phyloP scores from a whole-genome alignment of 1,140 invertebrate genomes.

The Heliconius eleuchia region DNA sequence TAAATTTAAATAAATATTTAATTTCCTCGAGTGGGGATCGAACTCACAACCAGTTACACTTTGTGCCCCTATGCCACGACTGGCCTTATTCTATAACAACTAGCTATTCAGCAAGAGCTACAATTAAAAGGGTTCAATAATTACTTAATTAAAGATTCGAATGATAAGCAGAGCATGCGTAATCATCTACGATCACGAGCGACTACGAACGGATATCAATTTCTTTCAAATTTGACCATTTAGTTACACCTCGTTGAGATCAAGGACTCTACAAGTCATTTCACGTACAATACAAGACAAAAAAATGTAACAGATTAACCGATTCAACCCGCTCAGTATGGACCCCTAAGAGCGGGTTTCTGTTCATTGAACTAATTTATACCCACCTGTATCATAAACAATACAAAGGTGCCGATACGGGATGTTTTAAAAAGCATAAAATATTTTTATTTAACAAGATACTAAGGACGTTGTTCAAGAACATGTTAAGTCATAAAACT shows the following conservation, averaged over 20 bases:
- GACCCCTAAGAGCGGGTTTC: constrained; percentile 74
- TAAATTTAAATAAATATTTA: no score
- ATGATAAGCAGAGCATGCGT: constrained; percentile 65
- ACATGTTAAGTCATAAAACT: constrained; percentile 59
- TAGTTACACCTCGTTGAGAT: constrained; percentile 79
- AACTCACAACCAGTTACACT: no score
- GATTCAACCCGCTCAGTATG: constrained; percentile 69
- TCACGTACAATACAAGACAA: constrained; percentile 61
- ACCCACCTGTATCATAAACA: constrained; percentile 74
- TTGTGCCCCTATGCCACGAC: no score
- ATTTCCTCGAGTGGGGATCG: no score
- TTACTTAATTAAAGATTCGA: constrained; percentile 70
- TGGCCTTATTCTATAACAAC: background rate
- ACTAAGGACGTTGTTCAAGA: constrained; percentile 47
- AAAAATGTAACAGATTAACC: constrained; percentile 76
- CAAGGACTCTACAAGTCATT: constrained; percentile 76
- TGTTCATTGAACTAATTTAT: constrained; percentile 78
- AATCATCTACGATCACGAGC: constrained; percentile 60
- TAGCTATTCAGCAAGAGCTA: constrained; percentile 1
- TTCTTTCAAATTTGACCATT: constrained; percentile 78
- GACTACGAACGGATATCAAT: constrained; percentile 68
- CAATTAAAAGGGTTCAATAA: constrained; percentile 48
- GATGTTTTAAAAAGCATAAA: constrained; percentile 63
- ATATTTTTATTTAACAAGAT: constrained; percentile 62
- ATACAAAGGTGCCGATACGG: constrained; percentile 62